Base-by-base conservation (phyloP, 1,140 invertebrate species). In the Heliothis virescens region DNA sequence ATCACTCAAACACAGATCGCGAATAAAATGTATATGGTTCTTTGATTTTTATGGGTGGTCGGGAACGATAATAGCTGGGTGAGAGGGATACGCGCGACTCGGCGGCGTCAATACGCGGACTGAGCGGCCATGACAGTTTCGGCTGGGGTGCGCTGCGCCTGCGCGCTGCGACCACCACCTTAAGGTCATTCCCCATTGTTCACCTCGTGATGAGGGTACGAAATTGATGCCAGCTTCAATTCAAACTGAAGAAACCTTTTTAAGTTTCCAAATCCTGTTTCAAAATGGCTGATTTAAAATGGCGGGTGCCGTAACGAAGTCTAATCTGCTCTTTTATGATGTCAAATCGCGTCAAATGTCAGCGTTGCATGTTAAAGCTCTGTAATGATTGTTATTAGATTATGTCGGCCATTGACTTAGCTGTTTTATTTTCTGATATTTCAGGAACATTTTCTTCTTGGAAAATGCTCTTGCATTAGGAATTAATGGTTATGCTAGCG, bases 111-210 rank as follows among this genome's bases (percentile, higher is more conserved):
- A 92, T 92, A 94, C 88, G 86, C 85, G 86, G 34, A 94, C 92
- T 94, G 92, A 91, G 79, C 85, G 75, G 91, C 92, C 92, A 94
- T 94, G 92, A 91, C 90, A 89, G 90, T 88, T 87, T 88, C 80
- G 76, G 87, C 85, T 83, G 90, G 90, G 89, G 82, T 81, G 52
- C 57, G 74, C 26, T 81, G 83, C 91, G 91, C 92, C 91, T 92
- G 92, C 92, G 92, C 80, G 34, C 55, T 83, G 75, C 60, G 74
- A 55, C 72, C 60, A 29, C 74, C 72, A 83, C 83, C 90, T 90
- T 90, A 91, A 92, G 90, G 88, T 92, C 90, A 86, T 90, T 92
- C 88, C 90, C 90, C 90, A 94, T 92, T 94, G 90, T 92, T 83
- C 83, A 73, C 60, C 85, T 86, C 86, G 76, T 85, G 86, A 90